These are phyloP conservation scores for Phrynosoma blainvillii DNA, from an alignment of 2,113 vertebrate species.

Conservation along the genomic window DNA sequence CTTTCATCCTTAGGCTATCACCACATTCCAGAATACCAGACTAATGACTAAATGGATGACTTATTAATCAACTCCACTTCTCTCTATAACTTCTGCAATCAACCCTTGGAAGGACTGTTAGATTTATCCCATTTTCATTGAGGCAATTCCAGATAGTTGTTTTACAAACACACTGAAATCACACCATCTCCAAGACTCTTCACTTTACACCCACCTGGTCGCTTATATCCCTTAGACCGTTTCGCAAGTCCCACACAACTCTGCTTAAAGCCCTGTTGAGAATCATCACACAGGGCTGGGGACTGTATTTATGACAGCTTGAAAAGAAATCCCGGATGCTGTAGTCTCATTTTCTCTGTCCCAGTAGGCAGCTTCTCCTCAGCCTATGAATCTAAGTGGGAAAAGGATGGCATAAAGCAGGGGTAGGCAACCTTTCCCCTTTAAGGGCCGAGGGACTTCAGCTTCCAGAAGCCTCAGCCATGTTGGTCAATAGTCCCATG, in stretches of 20 bases:
- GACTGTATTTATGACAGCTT: not conserved
- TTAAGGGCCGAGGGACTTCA: too few relatives aligned
- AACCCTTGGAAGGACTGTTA: not conserved
- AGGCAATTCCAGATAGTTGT: not conserved
- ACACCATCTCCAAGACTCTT: not conserved
- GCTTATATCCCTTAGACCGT: not conserved
- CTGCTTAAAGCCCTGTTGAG: not conserved
- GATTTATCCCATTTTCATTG: slow-evolving; percentile 5
- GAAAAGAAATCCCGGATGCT: not conserved
- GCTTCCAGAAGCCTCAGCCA: too few relatives aligned
- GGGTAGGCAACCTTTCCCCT: too few relatives aligned
- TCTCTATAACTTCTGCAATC: slow-evolving; percentile 16
- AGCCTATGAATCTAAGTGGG: not conserved
- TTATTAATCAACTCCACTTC: slow-evolving; percentile 27
- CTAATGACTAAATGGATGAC: slow-evolving; percentile 15
- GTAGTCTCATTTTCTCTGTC: not conserved
- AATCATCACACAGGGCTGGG: not conserved
- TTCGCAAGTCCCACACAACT: not conserved
- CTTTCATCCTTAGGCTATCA: slow-evolving; percentile 10
- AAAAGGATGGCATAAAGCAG: not conserved
- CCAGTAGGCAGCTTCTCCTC: not conserved
- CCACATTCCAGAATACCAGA: slow-evolving; percentile 24
- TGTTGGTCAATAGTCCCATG: too few relatives aligned
- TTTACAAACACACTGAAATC: not conserved
- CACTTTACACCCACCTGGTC: not conserved